A percentile compares a stretch with the other conserved stretches of the same genome.
Conservation (phyloP, 1,140 invertebrate species). For the Globodera ellingtonae region DNA sequence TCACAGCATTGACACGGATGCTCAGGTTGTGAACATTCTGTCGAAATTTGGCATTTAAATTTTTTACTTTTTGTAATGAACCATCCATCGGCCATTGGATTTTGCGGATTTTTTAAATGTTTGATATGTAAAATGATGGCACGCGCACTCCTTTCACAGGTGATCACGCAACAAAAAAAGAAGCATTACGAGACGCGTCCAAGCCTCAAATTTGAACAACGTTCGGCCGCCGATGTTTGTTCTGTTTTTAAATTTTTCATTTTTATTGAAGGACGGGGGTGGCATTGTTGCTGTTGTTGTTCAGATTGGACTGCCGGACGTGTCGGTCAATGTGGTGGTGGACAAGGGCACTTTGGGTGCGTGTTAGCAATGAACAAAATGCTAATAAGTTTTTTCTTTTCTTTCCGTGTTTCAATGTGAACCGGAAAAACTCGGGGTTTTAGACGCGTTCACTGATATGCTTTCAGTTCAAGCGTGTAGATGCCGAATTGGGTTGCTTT, state of each 20-base stretch:
- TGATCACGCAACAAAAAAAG: constrained; percentile 46
- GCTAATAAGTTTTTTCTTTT: no score
- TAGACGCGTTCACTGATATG: no score
- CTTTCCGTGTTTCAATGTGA: no score
- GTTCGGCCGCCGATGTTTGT: constrained; percentile 49
- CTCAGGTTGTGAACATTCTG: neutral
- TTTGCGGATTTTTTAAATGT: no score
- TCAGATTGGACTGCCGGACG: constrained; percentile 40
- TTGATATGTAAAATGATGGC: no score
- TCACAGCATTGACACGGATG: constrained; percentile 55
- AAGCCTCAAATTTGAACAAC: constrained; percentile 42
- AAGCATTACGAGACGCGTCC: constrained; percentile 44
- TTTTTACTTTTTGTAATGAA: no score
- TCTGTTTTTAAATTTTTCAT: constrained; percentile 16
- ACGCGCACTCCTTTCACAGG: constrained; percentile 13
- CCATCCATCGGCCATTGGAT: no score
- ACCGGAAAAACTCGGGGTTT: no score
- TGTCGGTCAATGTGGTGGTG: constrained; percentile 49
- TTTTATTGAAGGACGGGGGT: neutral
- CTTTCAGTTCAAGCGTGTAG: no score
- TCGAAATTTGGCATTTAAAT: neutral
- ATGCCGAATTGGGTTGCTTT: no score
- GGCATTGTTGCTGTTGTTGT: neutral
- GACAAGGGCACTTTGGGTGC: constrained; percentile 56
- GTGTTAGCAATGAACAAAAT: neutral